A percentile compares a stretch with the other conserved stretches of the same genome.
These are phyloP conservation scores for Struthidea cinerea DNA, from an alignment of 2,113 vertebrate genomes.

Conservation along the genomic window DNA sequence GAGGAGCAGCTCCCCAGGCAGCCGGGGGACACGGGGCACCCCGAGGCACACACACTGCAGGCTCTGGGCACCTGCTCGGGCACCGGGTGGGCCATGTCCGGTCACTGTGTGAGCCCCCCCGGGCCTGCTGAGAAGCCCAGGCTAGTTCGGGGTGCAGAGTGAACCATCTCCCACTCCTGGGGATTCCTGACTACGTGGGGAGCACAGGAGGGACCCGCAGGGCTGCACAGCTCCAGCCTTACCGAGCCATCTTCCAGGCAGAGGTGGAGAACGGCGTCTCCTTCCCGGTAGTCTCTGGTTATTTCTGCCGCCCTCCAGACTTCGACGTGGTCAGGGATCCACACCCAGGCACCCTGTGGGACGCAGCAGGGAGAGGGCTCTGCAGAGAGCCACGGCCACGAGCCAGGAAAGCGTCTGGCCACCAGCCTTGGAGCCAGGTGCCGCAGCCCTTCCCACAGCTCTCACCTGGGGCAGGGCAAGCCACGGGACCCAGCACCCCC, in stretches of 20 bases:
- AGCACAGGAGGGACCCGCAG: not conserved
- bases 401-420: not conserved
- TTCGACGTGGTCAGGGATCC: slow-evolving; percentile 72
- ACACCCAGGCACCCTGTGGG: slow-evolving; percentile 71
- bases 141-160: not conserved
- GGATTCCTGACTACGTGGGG: fast-evolving
- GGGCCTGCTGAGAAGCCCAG: not conserved
- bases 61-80: not conserved
- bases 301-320: slow-evolving; percentile 76
- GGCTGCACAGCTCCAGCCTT: not conserved
- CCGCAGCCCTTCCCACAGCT: fast-evolving
- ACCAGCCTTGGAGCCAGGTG: not conserved
- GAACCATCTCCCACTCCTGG: not conserved
- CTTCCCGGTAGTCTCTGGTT: slow-evolving; percentile 65
- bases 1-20: not conserved
- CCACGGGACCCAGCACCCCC: not conserved
- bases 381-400: not conserved
- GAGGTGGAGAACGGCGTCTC: slow-evolving; percentile 58
- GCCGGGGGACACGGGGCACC: fast-evolving
- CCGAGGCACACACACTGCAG: fast-evolving
- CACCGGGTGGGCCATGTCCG: not conserved
- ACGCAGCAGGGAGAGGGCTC: not conserved
- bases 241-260: slow-evolving; percentile 71
- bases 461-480: fast-evolving
- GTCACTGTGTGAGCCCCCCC: not conserved